phyloP scores from a whole-genome alignment of 2,113 vertebrate genomes.

The Salvator merianae region DNA sequence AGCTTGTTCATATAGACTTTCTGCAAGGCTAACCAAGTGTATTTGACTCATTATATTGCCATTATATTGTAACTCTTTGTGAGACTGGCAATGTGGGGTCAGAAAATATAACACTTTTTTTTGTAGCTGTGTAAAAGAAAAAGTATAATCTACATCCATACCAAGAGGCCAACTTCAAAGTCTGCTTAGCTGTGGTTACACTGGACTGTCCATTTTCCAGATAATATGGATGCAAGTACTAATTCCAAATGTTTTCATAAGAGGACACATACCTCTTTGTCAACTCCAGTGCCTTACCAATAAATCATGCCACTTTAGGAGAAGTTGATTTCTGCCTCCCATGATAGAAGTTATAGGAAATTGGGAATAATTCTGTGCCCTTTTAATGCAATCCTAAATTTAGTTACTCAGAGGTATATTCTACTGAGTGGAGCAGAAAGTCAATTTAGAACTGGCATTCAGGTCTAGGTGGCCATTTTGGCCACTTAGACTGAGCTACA shows the following conservation, averaged over 20 bases:
- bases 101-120: not conserved
- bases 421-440: not conserved
- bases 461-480: too few species aligned
- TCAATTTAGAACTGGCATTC: too few species aligned
- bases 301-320: not conserved
- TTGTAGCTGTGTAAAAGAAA: not conserved
- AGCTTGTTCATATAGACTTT: not conserved
- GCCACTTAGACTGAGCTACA: too few species aligned
- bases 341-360: not conserved
- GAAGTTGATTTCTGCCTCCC: not conserved
- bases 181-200: not conserved
- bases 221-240: not conserved
- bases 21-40: not conserved
- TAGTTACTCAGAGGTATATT: not conserved
- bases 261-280: not conserved
- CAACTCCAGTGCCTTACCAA: not conserved
- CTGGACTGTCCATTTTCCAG: not conserved
- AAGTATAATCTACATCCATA: not conserved
- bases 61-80: not conserved
- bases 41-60: not conserved
- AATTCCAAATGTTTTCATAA: slow-evolving; percentile 3
- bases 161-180: not conserved
- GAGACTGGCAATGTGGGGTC: not conserved
- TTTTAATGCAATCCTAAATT: not conserved
- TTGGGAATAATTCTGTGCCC: not conserved